Base-by-base conservation (phyloP, 1,140 invertebrate genomes). In the Hestina assimilis region DNA sequence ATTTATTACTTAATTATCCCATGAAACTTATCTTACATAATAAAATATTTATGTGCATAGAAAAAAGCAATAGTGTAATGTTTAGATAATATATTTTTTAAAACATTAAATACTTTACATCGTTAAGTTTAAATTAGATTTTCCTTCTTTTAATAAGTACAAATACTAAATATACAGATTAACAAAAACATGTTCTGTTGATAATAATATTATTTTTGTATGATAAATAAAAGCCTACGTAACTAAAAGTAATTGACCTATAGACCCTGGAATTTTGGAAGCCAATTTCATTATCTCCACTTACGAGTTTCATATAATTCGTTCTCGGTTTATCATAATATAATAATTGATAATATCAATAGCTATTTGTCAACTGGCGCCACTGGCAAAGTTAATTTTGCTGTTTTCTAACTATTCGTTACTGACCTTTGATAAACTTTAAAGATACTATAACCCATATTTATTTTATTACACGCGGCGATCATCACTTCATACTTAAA, bases 381-480 rank as follows among this genome's bases (percentile, higher is more conserved):
- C 83, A 77, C 43, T 53, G 57, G 57, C 67, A 64, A 63, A 64
- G 54, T 62, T 31, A 51, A 62, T 69, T 29, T 69, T 68, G 55
- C 55, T 76, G 70, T 82, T 82, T 80, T 78, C 79, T 77, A 79
- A 75, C 50, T 69, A 47, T 38, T 63, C 72, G 78, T 72, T 78
- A 72, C 69, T 81, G 76, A 84, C 83, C 81, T 56, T 24, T 52
- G 80, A 84, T 84, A 82, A 86, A 80, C 73, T 75, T 52, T 72
- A 33, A n/a, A 64, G 71, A 76, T 73, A 70, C 42, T 43, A 61
- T 66, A 70, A 67, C 58, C 66, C 61, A 69, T 60, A 69, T 72
- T 67, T 68, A 75, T 67, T 72, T 70, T 59, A 79, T 66, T 72
- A 59, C 70, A 72, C 72, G 73, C 69, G 66, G 9, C 31, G 45